Base-by-base conservation (phyloP, 1,140 invertebrate genomes). In the Brachionus asplanchnoidis region DNA sequence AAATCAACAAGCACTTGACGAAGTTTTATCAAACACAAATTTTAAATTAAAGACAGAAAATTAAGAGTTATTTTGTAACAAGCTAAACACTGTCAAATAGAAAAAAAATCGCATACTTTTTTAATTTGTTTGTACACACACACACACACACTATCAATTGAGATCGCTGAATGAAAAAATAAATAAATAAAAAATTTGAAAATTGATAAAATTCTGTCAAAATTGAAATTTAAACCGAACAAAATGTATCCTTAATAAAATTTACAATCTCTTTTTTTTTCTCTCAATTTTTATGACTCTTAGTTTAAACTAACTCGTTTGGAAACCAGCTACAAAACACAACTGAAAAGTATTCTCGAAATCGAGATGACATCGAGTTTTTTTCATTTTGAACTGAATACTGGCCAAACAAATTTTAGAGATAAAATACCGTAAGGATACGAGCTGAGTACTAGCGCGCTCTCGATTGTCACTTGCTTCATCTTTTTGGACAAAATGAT, bases 21-120 rank as follows among this genome's bases (percentile, higher is more conserved):
- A 40, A 20, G 17, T 73, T 73, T 73, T 73, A 40, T 73, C 36
- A 73, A 73, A 73, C 40, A 73, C 8, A 44, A 42, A 60, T 60
- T 60, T 73, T 73, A 73, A 77, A 77, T 77, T 77, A 77, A 77
- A 77, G 73, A 46, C 73, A 77, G 73, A 77, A 75, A 42, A 68
- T 23, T 32, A 36, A 73, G 42, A 40, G 40, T 73, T 73, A 42
- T 73, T 42, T 68, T 68, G 66, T 68, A 68, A 12, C 20, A 68
- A 60, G 53, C 53, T 26, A 40, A 42, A 73, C 17, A 77, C 73
- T 77, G 73, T 77, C 73, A 77, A 23, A 50, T 40, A 73, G n/a
- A 42, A 28, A 68, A 73, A 73, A 42, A 7, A 73, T 20, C n/a
- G 53, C 68, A 73, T 73, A 73, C 73, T 77, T 77, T 77, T 46